Evolutionary conservation across 2,797 vertebrate species (phyloP).

Genomic region (Meriones psammophilus): DNA sequence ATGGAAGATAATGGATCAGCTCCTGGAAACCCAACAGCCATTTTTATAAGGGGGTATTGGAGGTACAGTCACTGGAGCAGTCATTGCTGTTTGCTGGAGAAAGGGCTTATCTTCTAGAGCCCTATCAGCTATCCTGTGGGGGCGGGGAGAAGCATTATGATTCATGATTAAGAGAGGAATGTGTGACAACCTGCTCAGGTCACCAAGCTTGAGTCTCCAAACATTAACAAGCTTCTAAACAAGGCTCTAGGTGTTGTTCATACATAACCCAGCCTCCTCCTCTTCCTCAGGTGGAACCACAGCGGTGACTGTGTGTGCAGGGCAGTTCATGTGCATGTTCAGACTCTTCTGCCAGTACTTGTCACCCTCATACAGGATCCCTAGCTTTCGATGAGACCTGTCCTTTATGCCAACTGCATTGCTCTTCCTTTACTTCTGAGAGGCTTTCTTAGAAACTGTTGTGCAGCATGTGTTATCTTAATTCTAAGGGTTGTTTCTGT

Average conservation of each 20-base stretch:
- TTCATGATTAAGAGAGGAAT: background rate
- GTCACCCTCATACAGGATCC: background rate
- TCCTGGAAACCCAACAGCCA: background rate
- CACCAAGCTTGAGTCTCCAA: background rate
- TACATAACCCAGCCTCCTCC: background rate
- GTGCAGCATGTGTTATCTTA: conserved; percentile 12
- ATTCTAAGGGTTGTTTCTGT: conserved; percentile 16
- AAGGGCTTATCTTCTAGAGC: background rate
- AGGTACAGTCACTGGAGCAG: background rate
- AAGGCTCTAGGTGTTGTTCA: conserved; percentile 18
- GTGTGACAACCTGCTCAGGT: background rate
- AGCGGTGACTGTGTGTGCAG: background rate
- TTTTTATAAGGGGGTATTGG: conserved; percentile 4
- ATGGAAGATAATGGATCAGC: background rate
- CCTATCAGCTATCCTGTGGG: background rate
- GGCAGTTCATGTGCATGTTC: background rate
- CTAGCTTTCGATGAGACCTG: background rate
- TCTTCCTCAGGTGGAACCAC: background rate
- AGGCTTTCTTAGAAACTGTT: conserved; percentile 41
- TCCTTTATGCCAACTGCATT: conserved; percentile 41
- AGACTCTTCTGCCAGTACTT: background rate
- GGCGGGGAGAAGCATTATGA: background rate
- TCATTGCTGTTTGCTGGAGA: background rate
- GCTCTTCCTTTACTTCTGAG: conserved; percentile 36
- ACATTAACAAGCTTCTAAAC: background rate